A percentile compares a stretch with the other conserved stretches of the same genome.
Evolutionary conservation across 2,113 vertebrate genomes (phyloP).

Genomic region (Azemiops feae): DNA sequence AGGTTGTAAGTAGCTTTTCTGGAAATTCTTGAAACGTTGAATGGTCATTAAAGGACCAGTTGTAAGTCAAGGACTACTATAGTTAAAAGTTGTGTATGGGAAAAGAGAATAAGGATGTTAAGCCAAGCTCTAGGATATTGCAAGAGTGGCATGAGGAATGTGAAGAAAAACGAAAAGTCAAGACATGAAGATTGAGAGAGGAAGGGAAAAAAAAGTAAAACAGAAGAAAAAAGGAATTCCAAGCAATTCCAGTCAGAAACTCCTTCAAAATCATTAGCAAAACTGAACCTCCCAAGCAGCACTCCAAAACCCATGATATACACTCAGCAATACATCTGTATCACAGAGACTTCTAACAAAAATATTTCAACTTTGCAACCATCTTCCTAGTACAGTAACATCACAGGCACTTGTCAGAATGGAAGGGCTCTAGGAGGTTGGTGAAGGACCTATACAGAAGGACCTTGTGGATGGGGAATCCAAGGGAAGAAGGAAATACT

Average conservation of each 20-base stretch:
- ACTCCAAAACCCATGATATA: neutral
- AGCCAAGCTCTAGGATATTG: slow-evolving; percentile 62
- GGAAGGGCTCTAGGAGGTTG: too few species aligned
- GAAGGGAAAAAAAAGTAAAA: neutral
- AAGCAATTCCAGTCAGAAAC: neutral
- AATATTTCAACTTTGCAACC: too few species aligned
- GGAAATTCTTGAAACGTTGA: neutral
- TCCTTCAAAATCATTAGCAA: neutral
- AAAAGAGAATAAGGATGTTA: slow-evolving; percentile 58
- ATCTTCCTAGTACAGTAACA: too few species aligned
- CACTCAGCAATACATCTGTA: neutral
- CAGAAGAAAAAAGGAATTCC: neutral
- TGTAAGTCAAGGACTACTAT: neutral
- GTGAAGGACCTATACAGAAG: too few species aligned
- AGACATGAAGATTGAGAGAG: neutral
- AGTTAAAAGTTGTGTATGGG: slow-evolving; percentile 52
- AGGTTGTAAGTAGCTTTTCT: neutral
- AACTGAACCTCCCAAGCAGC: neutral
- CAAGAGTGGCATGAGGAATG: slow-evolving; percentile 25
- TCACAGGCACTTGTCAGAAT: too few species aligned
- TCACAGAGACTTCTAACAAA: neutral
- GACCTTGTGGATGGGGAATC: too few species aligned
- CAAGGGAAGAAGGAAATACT: too few species aligned
- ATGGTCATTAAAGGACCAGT: neutral
- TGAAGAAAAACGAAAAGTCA: slow-evolving; percentile 73